Base-by-base conservation (phyloP, 2,888 invertebrate species). In the Ichneumon xanthorius region DNA sequence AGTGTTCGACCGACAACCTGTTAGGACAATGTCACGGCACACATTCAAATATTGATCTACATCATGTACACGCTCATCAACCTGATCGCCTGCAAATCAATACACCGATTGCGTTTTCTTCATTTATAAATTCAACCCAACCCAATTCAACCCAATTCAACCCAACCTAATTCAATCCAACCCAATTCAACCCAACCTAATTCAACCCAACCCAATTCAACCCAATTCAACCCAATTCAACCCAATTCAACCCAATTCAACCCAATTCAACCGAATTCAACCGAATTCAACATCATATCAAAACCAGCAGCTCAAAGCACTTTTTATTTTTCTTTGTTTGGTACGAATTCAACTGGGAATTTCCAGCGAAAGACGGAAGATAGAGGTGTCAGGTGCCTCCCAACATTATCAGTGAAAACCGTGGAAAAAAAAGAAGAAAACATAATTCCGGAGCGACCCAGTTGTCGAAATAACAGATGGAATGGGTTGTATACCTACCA, bases 1-100 rank as follows among this genome's bases (percentile, higher is more conserved):
- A 80, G 65, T 67, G 45, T 68, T 53, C 33, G 84, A 82, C 73
- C 89, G 84, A 87, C 89, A 88, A 88, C 88, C 87, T 89, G 89
- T 88, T 88, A 89, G 87, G 88, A 82, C 86, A 87, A 87, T 87
- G 87, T 85, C 88, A 86, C 85, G 84, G 85, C 86, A 88, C 84
- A 87, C 86, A 87, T 88, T 87, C 81, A 72, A 87, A 86, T 88
- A 87, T 89, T 87, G 89, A 89, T 89, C 81, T 85, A 85, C 87
- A 79, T 78, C 80, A 75, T 75, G 70, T 71, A 50, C 61, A 80
- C 63, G 22, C 11, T 55, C 22, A 79, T 77, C 67, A 67, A 40
- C 40, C 80, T 77, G 68, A 26, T 45, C 40, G n/a, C 40, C 68
- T n/a, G 16, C 63, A 5, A 16, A 80, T 75, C 70, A 53, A 48